Percentiles rank a stretch among this genome's conserved stretches.
Conservation (phyloP, 1,140 invertebrate genomes). For the Diabrotica virgifera region DNA sequence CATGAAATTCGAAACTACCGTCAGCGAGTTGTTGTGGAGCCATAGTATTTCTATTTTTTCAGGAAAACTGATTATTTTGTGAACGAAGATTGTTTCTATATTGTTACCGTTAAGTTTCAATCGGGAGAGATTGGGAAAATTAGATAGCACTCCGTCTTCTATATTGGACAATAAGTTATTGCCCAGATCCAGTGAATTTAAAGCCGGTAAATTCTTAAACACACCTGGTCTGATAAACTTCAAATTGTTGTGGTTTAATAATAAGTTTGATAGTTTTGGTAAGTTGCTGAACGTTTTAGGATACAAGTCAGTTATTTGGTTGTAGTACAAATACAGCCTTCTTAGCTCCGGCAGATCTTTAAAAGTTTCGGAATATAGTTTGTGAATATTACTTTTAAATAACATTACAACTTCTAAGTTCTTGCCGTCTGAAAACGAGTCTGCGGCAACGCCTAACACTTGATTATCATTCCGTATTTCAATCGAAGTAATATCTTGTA, state of each 20-base stretch:
- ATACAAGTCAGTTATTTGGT: constrained; percentile 5
- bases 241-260: constrained; percentile 5
- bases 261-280: not conserved
- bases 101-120: constrained; percentile 21
- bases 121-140: constrained; percentile 16
- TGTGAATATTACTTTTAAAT: not conserved
- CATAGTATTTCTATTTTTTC: constrained; percentile 16
- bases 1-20: constrained; percentile 14
- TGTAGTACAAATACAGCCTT: not conserved
- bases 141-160: constrained; percentile 18
- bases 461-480: too few species aligned
- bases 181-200: constrained; percentile 15
- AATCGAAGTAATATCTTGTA: too few species aligned
- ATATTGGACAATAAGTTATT: constrained; percentile 23
- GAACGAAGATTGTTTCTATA: constrained; percentile 11
- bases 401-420: not conserved
- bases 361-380: not conserved
- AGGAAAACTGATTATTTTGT: constrained; percentile 8
- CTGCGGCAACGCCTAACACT: too few species aligned
- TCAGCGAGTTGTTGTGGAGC: constrained; percentile 24
- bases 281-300: constrained; percentile 18
- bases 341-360: constrained; percentile 6
- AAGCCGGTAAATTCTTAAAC: constrained; percentile 9
- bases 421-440: too few species aligned
- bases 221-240: not conserved